Conservation (phyloP, 1,140 invertebrate species). For the Limonius californicus region DNA sequence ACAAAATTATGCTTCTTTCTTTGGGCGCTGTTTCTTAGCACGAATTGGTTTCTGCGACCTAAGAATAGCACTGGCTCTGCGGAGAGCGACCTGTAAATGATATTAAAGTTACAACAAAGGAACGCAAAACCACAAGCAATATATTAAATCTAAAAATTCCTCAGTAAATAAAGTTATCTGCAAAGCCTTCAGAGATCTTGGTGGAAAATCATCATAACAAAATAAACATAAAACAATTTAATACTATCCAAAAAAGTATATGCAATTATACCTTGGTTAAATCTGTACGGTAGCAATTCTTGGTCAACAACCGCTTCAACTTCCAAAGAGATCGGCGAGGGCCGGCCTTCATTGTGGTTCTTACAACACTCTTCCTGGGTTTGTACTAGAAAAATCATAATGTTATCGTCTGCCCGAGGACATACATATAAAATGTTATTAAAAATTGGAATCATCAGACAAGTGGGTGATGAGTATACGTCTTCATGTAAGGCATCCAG, state of each 20-base stretch:
- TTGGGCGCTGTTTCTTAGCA: constrained; percentile 60
- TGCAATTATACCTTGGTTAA: constrained; percentile 66
- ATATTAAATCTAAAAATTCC: constrained; percentile 8
- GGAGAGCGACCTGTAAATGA: constrained; percentile 72
- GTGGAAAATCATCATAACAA: constrained; percentile 37
- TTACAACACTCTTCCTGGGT: constrained; percentile 70
- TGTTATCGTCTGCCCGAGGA: too few species aligned
- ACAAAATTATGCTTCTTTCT: constrained; percentile 15
- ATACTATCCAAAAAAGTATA: not conserved
- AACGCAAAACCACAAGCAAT: too few species aligned
- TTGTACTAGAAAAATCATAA: constrained; percentile 62
- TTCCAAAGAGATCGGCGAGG: constrained; percentile 79
- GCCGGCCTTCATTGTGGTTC: constrained; percentile 77
- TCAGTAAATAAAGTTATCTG: constrained; percentile 38
- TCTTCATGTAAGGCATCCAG: constrained; percentile 24
- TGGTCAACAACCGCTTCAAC: constrained; percentile 72
- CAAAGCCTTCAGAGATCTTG: constrained; percentile 49
- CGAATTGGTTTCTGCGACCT: constrained; percentile 81
- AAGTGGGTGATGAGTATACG: constrained; percentile 28
- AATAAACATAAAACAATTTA: not conserved
- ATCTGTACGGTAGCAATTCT: constrained; percentile 83
- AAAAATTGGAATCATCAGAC: constrained; percentile 18
- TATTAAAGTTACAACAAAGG: too few species aligned
- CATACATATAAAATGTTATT: too few species aligned
- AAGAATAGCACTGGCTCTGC: constrained; percentile 84